Evolutionary conservation across 2,888 invertebrate species (phyloP).

Genomic region (Leucophora obtusa): DNA sequence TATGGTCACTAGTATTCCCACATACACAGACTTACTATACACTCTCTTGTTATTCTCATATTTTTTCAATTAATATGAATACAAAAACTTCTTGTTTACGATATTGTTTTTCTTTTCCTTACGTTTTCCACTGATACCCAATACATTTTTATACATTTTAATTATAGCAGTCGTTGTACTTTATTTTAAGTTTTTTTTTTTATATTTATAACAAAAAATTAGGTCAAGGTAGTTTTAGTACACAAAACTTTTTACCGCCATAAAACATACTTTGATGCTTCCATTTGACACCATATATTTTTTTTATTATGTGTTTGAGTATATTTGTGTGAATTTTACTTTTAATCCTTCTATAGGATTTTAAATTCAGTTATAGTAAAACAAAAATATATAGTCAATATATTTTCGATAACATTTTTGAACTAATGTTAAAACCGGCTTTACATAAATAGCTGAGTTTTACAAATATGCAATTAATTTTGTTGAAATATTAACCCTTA

Average conservation of each 20-base stretch:
- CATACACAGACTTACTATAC: background rate
- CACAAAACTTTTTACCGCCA: constrained; percentile 13
- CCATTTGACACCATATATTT: constrained; percentile 5
- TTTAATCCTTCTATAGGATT: constrained; percentile 21
- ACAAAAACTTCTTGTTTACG: background rate
- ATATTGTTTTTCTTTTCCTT: background rate
- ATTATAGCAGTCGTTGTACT: background rate
- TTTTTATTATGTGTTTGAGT: background rate
- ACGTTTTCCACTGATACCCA: background rate
- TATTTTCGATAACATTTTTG: no score
- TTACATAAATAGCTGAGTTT: no score
- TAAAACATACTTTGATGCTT: constrained; percentile 4
- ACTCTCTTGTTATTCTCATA: background rate
- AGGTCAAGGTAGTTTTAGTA: constrained; percentile 45
- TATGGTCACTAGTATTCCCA: background rate
- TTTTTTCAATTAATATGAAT: background rate
- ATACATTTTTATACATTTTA: background rate
- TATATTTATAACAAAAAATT: constrained; percentile 24
- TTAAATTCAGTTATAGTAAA: constrained; percentile 19
- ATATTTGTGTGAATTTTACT: background rate
- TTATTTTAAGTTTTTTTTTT: background rate
- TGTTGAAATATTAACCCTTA: no score
- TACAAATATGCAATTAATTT: no score
- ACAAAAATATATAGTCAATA: background rate
- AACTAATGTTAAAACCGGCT: no score